phyloP scores from a whole-genome alignment of 2,113 vertebrate genomes.

The Phylloscopus trochilus region DNA sequence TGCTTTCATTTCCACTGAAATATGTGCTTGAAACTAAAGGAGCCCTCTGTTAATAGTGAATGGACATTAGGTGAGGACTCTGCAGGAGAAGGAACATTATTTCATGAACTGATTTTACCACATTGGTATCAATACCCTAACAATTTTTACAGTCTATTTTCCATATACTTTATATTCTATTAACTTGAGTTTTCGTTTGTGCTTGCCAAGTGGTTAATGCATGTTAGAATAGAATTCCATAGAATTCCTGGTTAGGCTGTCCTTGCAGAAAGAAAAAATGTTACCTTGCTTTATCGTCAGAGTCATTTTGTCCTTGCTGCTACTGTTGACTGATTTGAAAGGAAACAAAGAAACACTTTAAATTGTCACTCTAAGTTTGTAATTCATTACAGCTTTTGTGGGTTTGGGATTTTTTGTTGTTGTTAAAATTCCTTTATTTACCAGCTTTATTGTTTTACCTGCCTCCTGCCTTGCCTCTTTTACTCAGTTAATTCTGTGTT shows the following conservation, averaged over 20 bases:
- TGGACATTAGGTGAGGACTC: background rate
- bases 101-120: background rate
- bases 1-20: background rate
- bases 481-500: background rate
- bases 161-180: background rate
- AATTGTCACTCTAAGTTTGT: background rate
- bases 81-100: background rate
- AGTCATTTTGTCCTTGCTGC: background rate
- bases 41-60: background rate
- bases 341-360: background rate
- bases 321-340: background rate
- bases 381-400: background rate
- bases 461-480: background rate
- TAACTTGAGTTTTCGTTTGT: background rate
- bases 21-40: background rate
- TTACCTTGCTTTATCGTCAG: background rate
- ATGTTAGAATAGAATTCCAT: background rate
- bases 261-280: background rate
- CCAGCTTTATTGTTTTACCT: background rate
- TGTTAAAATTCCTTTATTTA: background rate
- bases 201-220: background rate
- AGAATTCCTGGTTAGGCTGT: background rate
- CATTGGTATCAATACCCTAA: background rate
- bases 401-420: background rate
- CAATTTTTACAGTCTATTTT: background rate